Evolutionary conservation across 2,797 vertebrate genomes (phyloP).

Genomic region (Gastrophryne carolinensis): DNA sequence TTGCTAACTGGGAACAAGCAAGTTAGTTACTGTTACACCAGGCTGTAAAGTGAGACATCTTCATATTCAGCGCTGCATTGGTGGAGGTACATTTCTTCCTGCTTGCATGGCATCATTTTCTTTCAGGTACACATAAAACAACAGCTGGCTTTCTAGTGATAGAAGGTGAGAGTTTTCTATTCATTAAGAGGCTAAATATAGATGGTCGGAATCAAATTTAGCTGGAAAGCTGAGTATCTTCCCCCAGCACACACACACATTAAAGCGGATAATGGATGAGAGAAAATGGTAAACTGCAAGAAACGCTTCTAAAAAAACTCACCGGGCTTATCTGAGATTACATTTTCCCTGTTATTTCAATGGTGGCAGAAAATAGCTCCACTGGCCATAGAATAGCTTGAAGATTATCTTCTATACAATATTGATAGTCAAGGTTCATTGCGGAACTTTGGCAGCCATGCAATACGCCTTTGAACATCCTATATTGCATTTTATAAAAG

Average conservation of each 20-base stretch:
- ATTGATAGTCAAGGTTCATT: too few relatives aligned
- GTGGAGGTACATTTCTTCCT: background rate
- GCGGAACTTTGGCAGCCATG: too few relatives aligned
- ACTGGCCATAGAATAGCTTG: background rate
- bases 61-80: background rate
- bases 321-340: background rate
- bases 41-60: too few relatives aligned
- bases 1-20: background rate
- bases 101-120: background rate
- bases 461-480: too few relatives aligned
- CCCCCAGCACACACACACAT: background rate
- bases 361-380: background rate
- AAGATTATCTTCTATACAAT: background rate
- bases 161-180: background rate
- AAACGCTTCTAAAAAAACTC: background rate
- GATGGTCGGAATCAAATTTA: background rate
- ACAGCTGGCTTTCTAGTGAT: constrained; percentile 27
- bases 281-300: background rate
- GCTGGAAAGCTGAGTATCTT: background rate
- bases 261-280: constrained; percentile 24
- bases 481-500: too few relatives aligned
- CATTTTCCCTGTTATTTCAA: constrained; percentile 17
- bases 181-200: constrained; percentile 34
- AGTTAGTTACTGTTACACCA: too few relatives aligned
- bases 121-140: constrained; percentile 11